Conservation (phyloP, 1,140 invertebrate genomes). For the Luehdorfia chinensis region DNA sequence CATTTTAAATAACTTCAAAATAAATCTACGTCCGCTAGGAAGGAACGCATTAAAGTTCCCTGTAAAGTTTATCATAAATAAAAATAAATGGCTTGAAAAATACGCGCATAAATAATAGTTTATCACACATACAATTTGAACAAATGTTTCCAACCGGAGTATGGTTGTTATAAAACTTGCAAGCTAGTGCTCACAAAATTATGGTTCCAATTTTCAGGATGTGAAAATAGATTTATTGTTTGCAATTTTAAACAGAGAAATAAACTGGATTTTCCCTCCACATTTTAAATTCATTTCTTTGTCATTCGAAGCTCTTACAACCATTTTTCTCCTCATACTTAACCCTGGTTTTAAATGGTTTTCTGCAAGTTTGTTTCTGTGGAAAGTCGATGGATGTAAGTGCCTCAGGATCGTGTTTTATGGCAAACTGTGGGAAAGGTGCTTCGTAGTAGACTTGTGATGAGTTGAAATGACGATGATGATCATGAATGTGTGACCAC, state of each 20-base stretch:
- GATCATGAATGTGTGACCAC: no score
- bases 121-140: conserved; percentile 13
- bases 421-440: no score
- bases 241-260: conserved; percentile 9
- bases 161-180: conserved; percentile 14
- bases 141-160: conserved; percentile 9
- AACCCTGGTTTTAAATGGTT: no score
- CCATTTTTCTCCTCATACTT: no score
- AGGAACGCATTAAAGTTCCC: no score
- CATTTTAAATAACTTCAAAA: no score
- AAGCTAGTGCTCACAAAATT: conserved; percentile 12
- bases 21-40: no score
- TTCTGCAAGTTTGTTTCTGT: no score
- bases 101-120: conserved; percentile 11
- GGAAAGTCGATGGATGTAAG: no score
- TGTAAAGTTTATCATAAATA: not conserved
- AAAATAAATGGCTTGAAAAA: conserved; percentile 5
- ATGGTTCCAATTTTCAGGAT: conserved; percentile 13
- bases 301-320: not conserved
- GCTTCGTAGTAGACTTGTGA: no score
- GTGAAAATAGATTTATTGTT: conserved; percentile 14
- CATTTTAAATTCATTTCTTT: conserved; percentile 2
- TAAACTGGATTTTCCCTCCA: conserved; percentile 9
- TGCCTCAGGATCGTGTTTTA: no score
- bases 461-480: no score